Percentiles rank a stretch among this genome's conserved stretches.
These are phyloP conservation scores for Cantharis nigra DNA, from an alignment of 2,888 invertebrate genomes.

Conservation along the genomic window DNA sequence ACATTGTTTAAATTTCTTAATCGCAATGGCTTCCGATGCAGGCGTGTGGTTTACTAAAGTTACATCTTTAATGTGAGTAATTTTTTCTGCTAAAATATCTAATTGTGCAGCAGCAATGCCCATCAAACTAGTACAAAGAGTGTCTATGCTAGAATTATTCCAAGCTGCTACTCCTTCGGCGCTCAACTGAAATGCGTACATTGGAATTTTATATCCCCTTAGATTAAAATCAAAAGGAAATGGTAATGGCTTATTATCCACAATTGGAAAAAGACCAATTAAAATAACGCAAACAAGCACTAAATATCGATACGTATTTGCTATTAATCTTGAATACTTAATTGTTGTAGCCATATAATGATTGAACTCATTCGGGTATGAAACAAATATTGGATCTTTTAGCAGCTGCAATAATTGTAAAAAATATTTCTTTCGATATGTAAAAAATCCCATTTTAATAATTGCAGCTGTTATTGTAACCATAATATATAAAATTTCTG, in stretches of 20 bases:
- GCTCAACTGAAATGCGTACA: slow-evolving; percentile 23
- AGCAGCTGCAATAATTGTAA: slow-evolving; percentile 6
- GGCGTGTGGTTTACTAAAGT: background rate
- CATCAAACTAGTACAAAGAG: slow-evolving; percentile 16
- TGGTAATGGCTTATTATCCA: slow-evolving; percentile 19
- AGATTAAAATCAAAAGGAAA: slow-evolving; percentile 31
- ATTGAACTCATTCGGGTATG: slow-evolving; percentile 17
- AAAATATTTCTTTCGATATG: slow-evolving; percentile 5
- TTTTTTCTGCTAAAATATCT: slow-evolving; percentile 18
- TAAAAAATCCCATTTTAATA: slow-evolving; percentile 11
- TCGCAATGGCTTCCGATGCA: background rate
- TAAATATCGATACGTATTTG: slow-evolving; percentile 13
- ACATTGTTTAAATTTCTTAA: slow-evolving; percentile 11
- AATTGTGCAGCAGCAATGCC: slow-evolving; percentile 19
- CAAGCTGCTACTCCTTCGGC: slow-evolving; percentile 14
- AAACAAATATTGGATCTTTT: slow-evolving; percentile 19
- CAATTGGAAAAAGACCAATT: slow-evolving; percentile 13
- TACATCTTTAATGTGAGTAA: background rate
- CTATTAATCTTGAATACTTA: slow-evolving; percentile 12
- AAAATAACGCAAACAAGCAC: slow-evolving; percentile 5
- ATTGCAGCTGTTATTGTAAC: slow-evolving; percentile 17
- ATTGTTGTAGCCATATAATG: slow-evolving; percentile 19
- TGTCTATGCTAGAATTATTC: slow-evolving; percentile 28
- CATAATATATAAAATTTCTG: slow-evolving; percentile 26
- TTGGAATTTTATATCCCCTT: slow-evolving; percentile 10